These are phyloP conservation scores for Crocuta crocuta DNA, from an alignment of 2,113 vertebrate genomes.

Conservation along the genomic window DNA sequence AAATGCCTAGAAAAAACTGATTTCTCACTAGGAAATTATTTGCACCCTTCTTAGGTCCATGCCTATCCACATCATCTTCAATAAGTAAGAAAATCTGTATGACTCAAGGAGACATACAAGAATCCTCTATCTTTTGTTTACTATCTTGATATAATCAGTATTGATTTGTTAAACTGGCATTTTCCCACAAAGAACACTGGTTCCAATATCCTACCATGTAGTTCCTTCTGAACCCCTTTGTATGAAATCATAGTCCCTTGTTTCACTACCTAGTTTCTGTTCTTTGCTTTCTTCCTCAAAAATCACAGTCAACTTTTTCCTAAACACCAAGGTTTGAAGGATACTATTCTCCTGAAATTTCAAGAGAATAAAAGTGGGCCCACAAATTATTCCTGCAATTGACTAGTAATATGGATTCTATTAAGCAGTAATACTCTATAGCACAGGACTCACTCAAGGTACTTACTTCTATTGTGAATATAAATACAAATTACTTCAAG, in stretches of 20 bases:
- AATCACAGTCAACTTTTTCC: background rate
- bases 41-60: background rate
- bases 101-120: background rate
- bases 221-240: background rate
- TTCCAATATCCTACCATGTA: fast-evolving
- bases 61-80: background rate
- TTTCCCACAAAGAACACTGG: background rate
- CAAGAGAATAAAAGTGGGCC: background rate
- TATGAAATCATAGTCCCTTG: background rate
- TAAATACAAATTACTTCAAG: background rate
- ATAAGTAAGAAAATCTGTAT: background rate
- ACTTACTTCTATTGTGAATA: background rate
- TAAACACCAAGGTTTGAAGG: background rate
- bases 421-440: background rate
- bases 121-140: background rate
- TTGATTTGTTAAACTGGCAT: background rate
- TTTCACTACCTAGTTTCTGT: background rate
- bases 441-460: background rate
- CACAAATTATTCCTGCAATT: background rate
- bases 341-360: background rate
- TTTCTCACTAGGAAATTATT: background rate
- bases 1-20: background rate
- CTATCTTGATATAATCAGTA: background rate
- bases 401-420: background rate
- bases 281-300: background rate